phyloP scores from a whole-genome alignment of 2,113 vertebrate genomes.

The Onychostruthus taczanowskii region DNA sequence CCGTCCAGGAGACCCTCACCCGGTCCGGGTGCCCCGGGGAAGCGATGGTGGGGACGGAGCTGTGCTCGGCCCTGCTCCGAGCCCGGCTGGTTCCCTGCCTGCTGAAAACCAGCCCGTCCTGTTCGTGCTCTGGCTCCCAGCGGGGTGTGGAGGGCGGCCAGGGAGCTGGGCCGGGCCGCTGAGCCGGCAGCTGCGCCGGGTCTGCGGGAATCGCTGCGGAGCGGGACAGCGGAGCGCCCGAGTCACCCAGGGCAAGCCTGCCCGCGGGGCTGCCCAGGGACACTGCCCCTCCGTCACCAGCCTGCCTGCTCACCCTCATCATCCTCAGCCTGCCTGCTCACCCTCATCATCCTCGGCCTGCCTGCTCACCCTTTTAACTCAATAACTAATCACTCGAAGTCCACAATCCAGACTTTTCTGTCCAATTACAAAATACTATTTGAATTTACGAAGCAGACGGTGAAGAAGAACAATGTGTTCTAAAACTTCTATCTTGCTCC shows the following conservation, averaged over 20 bases:
- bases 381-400: not conserved
- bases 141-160: not conserved
- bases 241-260: not conserved
- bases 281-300: not conserved
- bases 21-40: not conserved
- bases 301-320: fast-evolving
- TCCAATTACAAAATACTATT: not conserved
- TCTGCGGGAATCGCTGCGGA: fast-evolving
- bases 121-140: not conserved
- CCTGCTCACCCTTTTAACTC: not conserved
- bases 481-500: not conserved
- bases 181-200: not conserved
- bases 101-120: not conserved
- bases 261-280: not conserved
- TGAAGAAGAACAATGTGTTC: not conserved
- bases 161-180: not conserved
- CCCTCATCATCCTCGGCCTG: not conserved
- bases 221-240: not conserved
- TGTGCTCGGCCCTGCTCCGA: fast-evolving
- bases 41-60: fast-evolving
- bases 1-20: fast-evolving
- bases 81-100: fast-evolving
- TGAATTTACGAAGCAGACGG: not conserved
- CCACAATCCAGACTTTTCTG: not conserved
- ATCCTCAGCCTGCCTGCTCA: no score